phyloP scores from a whole-genome alignment of 1,140 invertebrate genomes.

The Bombus cullumanus region DNA sequence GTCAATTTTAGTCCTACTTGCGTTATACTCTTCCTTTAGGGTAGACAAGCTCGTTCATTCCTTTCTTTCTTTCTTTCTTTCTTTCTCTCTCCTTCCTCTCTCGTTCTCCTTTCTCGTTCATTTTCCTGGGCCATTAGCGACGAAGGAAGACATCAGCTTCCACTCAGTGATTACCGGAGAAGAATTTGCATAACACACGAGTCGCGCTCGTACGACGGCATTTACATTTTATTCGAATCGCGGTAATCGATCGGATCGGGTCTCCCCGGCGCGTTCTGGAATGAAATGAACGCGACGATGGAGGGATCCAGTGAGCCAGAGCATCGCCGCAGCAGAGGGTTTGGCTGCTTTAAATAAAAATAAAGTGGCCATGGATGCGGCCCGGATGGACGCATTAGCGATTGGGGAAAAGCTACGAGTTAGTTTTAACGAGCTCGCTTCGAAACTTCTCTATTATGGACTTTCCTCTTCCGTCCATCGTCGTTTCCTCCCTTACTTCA shows the following conservation, averaged over 20 bases:
- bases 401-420: constrained; percentile 74
- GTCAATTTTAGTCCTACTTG: not conserved
- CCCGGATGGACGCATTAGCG: constrained; percentile 78
- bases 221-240: constrained; percentile 83
- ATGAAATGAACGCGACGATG: constrained; percentile 71
- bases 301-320: constrained; percentile 35
- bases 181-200: constrained; percentile 82
- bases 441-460: constrained; percentile 53
- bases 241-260: constrained; percentile 81
- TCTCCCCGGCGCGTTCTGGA: constrained; percentile 50
- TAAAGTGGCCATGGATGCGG: constrained; percentile 76
- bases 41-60: not conserved
- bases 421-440: constrained; percentile 74
- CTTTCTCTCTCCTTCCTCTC: not conserved
- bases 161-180: constrained; percentile 82
- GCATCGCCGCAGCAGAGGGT: constrained; percentile 11
- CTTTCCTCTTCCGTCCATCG: not conserved
- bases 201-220: constrained; percentile 67
- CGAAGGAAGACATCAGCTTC: constrained; percentile 82
- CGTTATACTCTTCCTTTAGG: constrained; percentile 31
- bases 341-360: constrained; percentile 81
- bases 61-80: too few species aligned
- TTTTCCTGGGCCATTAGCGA: constrained; percentile 72
- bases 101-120: constrained; percentile 26
- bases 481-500: too few species aligned